Percentiles rank a stretch among this genome's conserved stretches.
phyloP scores from a whole-genome alignment of 2,888 invertebrate species.

The Elmis aenea region DNA sequence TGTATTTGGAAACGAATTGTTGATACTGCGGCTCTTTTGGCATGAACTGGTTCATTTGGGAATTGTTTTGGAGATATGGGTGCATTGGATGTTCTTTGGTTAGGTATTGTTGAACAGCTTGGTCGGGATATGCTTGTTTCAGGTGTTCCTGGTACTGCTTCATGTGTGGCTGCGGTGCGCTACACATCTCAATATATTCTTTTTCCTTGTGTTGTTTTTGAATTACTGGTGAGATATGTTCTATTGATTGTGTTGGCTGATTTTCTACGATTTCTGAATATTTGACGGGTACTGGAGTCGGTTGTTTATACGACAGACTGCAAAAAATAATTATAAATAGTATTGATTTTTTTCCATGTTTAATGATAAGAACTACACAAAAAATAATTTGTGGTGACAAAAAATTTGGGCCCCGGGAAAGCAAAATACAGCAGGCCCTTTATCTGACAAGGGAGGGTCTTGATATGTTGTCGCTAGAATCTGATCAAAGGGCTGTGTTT shows the following conservation, averaged over 20 bases:
- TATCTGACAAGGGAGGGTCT: too few relatives aligned
- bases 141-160: constrained; percentile 19
- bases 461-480: too few relatives aligned
- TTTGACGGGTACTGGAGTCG: constrained; percentile 35
- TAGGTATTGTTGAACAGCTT: constrained; percentile 30
- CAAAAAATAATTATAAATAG: too few relatives aligned
- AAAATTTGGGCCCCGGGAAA: too few relatives aligned
- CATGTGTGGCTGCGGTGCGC: constrained; percentile 31
- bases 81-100: constrained; percentile 35
- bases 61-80: constrained; percentile 16
- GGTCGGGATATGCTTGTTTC: constrained; percentile 31
- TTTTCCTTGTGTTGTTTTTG: constrained; percentile 40
- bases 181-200: constrained; percentile 38
- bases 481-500: too few relatives aligned
- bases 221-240: constrained; percentile 29
- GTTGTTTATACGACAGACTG: constrained; percentile 24
- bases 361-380: too few relatives aligned
- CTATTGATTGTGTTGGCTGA: constrained; percentile 20
- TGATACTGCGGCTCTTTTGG: constrained; percentile 17
- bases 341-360: too few relatives aligned
- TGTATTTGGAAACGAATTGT: constrained; percentile 24
- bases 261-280: constrained; percentile 41
- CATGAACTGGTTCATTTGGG: constrained; percentile 15
- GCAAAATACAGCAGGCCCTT: too few relatives aligned
- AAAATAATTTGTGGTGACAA: too few relatives aligned